Base-by-base conservation (phyloP, 1,140 invertebrate species). In the Zophobas morio region DNA sequence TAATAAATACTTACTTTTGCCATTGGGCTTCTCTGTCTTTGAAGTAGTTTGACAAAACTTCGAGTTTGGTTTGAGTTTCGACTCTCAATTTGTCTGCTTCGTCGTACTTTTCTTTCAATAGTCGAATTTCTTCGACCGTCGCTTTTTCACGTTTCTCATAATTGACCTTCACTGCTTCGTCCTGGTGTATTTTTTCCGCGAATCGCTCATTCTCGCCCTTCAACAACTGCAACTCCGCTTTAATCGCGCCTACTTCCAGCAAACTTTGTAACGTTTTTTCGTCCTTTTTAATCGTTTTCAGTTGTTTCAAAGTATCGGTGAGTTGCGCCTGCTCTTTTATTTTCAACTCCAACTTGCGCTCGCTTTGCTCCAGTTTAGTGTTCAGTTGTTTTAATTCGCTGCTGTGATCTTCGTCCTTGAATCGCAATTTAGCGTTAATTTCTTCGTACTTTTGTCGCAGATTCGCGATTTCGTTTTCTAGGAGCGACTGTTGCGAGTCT, bases 41-140 rank as follows among this genome's bases (percentile, higher is more conserved):
- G 86, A 97, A 97, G 84, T 96, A 96, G 82, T 93, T 93, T 0
- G 93, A 93, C 40, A 97, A 87, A 2, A 97, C 95, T 85, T 95
- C 92, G 0, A 97, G 88, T 81, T 94, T 91, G 0, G 94, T 96
- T 81, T 93, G 89, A 0, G 94, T 93, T 84, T 96, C 95, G 20
- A 93, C 88, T 79, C 94, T 94, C 78, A 94, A 94, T 80, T 93
- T 93, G 81, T 94, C 93, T 1, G 92, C 91, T 72, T 90, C 88
- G 84, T 92, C 91, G 75, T 92, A 92, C 79, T 93, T 91, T 76
- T 92, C 89, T 49, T 88, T 89, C 1, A 93, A 85, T 40, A 87
- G 86, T 63, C 87, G 81, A 20, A 92, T 81, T 81, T 91, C 89
- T 75, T 89, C 86, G 32, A 85, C 3, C 83, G 80, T 54, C 2